Percentiles rank a stretch among this genome's conserved stretches.
Evolutionary conservation across 2,113 vertebrate genomes (phyloP).

Genomic region (Dromiciops gliroides): DNA sequence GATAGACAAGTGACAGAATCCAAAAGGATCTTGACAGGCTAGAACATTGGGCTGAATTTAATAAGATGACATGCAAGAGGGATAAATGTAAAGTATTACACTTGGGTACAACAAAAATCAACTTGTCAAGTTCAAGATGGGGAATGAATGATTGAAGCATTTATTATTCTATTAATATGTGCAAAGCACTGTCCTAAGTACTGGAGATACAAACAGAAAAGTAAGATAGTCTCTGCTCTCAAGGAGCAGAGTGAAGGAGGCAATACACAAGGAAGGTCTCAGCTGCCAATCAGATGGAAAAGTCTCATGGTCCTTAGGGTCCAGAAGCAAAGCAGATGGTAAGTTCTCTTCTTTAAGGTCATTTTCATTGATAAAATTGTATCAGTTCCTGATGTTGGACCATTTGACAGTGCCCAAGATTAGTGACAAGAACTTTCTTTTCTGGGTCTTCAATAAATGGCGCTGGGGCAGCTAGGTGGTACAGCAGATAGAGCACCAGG

Average conservation of each 20-base stretch:
- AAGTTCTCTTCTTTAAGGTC: neutral
- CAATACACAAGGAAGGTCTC: neutral
- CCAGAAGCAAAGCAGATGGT: neutral
- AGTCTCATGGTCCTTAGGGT: neutral
- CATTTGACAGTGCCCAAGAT: neutral
- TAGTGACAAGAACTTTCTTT: neutral
- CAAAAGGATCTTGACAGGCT: neutral
- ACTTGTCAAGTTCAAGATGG: neutral
- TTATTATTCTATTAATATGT: neutral
- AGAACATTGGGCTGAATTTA: neutral
- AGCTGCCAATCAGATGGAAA: neutral
- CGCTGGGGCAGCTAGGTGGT: neutral
- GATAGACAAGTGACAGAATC: neutral
- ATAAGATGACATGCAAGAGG: neutral
- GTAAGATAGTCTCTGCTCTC: neutral
- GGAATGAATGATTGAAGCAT: neutral
- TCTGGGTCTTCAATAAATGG: neutral
- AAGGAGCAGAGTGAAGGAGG: neutral
- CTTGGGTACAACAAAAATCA: neutral
- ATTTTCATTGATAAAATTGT: neutral
- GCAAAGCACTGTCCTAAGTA: no score
- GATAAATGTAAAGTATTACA: neutral
- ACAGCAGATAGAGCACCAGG: neutral
- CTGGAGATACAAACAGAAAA: neutral
- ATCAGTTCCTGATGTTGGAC: neutral